Conservation (phyloP, 1,140 invertebrate species). For the Drosophila aff. region DNA sequence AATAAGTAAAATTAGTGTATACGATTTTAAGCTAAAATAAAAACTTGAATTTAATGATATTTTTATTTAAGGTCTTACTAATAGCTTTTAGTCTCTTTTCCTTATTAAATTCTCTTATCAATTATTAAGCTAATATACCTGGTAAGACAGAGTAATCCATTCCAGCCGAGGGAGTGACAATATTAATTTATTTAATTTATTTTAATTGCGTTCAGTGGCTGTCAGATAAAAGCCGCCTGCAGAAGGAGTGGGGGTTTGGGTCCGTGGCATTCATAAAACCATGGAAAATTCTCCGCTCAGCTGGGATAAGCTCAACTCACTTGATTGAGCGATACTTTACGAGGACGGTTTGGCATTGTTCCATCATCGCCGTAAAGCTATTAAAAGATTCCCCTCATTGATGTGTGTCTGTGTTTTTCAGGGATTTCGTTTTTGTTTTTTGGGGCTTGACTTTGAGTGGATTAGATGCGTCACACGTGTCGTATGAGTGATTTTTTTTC, state of each 20-base stretch:
- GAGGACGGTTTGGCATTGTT: slow-evolving; percentile 56
- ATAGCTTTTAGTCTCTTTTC: too few relatives aligned
- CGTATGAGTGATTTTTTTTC: slow-evolving; percentile 59
- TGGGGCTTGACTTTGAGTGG: slow-evolving; percentile 49
- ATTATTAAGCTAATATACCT: not conserved
- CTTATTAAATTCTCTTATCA: not conserved
- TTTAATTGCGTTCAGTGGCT: slow-evolving; percentile 71
- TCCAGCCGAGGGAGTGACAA: slow-evolving; percentile 59
- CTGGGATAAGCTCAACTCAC: slow-evolving; percentile 21
- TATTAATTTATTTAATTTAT: slow-evolving; percentile 80
- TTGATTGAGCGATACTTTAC: slow-evolving; percentile 79
- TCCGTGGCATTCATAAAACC: slow-evolving; percentile 22
- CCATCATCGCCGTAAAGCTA: slow-evolving; percentile 30
- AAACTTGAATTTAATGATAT: not conserved
- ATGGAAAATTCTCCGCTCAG: slow-evolving; percentile 29
- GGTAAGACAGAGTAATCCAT: slow-evolving; percentile 20
- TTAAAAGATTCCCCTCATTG: slow-evolving; percentile 51
- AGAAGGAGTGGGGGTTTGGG: slow-evolving; percentile 7
- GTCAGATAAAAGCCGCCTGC: slow-evolving; percentile 70
- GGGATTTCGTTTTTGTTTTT: slow-evolving; percentile 38
- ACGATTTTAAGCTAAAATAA: not conserved
- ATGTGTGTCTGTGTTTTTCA: slow-evolving; percentile 52
- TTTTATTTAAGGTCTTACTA: too few relatives aligned
- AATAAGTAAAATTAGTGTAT: too few relatives aligned
- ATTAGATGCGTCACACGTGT: slow-evolving; percentile 57